These are phyloP conservation scores for Upupa epops DNA, from an alignment of 2,113 vertebrate species.

Conservation along the genomic window DNA sequence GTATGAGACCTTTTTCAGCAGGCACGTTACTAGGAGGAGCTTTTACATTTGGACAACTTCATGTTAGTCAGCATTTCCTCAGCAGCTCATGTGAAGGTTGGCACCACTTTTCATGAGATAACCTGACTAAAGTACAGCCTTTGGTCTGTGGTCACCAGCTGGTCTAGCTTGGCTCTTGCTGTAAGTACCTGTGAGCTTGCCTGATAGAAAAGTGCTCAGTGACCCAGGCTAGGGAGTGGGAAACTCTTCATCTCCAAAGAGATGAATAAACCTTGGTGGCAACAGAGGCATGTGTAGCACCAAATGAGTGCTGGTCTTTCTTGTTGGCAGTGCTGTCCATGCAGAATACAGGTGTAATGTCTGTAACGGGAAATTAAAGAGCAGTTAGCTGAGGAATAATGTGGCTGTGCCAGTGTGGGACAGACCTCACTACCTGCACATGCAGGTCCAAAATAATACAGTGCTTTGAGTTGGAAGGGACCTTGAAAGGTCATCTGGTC, in stretches of 20 bases:
- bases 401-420: not conserved
- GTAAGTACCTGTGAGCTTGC: not conserved
- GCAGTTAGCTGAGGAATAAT: not conserved
- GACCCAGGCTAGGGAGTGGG: not conserved
- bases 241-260: not conserved
- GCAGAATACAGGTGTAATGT: not conserved
- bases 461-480: too few relatives aligned
- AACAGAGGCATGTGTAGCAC: not conserved
- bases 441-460: not conserved
- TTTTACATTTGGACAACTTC: not conserved
- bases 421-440: not conserved
- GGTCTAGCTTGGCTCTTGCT: not conserved
- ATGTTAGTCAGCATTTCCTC: not conserved
- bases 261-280: not conserved
- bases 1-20: not conserved
- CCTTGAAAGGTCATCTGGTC: too few relatives aligned
- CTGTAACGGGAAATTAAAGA: not conserved
- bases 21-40: not conserved
- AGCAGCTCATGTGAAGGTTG: not conserved
- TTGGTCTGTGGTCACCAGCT: not conserved
- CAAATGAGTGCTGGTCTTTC: not conserved
- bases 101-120: fast-evolving
- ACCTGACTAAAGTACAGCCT: not conserved
- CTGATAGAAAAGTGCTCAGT: not conserved
- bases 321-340: fast-evolving